Conservation (phyloP, 2,888 invertebrate species). For the Clitarchus hookeri region DNA sequence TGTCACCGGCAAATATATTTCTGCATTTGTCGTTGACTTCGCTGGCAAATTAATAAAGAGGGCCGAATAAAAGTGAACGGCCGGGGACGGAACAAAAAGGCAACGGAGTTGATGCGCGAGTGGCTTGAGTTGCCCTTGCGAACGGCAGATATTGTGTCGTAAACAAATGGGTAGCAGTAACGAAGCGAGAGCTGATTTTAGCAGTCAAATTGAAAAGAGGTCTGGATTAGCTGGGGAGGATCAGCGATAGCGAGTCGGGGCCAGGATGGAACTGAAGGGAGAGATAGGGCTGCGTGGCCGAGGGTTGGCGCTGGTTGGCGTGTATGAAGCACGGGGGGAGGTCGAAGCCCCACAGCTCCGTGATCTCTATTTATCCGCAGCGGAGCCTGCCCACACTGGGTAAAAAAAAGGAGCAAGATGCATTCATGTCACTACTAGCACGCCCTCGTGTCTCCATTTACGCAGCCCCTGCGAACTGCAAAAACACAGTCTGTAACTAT, state of each 20-base stretch:
- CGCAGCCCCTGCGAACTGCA: no score
- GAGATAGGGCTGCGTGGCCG: not conserved
- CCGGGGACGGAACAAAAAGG: not conserved
- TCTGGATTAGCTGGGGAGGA: not conserved
- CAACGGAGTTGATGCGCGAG: no score
- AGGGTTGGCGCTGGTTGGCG: not conserved
- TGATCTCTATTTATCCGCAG: not conserved
- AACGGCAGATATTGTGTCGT: constrained; percentile 1
- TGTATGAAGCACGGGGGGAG: not conserved
- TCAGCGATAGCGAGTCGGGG: not conserved
- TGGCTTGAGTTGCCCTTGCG: not conserved
- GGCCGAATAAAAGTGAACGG: not conserved
- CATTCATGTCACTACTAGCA: no score
- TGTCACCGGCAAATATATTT: not conserved
- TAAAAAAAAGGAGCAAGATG: no score
- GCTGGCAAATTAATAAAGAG: not conserved
- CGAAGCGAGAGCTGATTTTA: not conserved
- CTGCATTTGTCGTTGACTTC: not conserved
- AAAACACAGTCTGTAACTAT: no score
- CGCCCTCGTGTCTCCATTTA: no score
- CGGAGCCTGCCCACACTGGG: not conserved
- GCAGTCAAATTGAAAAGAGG: not conserved
- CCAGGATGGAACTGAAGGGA: not conserved
- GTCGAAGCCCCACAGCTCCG: not conserved
- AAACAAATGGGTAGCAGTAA: not conserved